phyloP scores from a whole-genome alignment of 2,888 invertebrate genomes.

The Elmis aenea region DNA sequence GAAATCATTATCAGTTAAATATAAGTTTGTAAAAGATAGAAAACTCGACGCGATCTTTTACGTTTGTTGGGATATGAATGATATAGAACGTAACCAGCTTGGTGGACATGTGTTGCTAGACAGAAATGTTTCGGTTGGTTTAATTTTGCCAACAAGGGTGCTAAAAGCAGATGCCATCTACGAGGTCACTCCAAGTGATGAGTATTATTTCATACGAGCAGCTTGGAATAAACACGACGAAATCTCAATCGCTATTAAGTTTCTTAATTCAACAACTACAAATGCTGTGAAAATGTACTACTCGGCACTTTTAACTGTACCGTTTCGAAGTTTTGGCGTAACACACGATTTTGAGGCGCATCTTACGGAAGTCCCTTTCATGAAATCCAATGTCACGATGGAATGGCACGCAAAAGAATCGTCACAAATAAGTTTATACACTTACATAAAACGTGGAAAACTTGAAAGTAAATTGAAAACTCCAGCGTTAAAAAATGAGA shows the following conservation, averaged over 20 bases:
- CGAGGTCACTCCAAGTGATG: constrained; percentile 6
- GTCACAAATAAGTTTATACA: constrained; percentile 6
- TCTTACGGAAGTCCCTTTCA: not conserved
- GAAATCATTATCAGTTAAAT: constrained; percentile 13
- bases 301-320: constrained; percentile 7
- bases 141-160: constrained; percentile 17
- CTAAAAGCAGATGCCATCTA: constrained; percentile 9
- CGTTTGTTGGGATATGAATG: constrained; percentile 21
- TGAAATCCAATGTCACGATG: constrained; percentile 11
- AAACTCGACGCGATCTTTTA: constrained; percentile 6
- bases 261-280: constrained; percentile 8
- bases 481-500: constrained; percentile 17
- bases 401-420: constrained; percentile 18
- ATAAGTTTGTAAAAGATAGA: constrained; percentile 9
- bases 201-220: constrained; percentile 11
- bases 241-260: constrained; percentile 3
- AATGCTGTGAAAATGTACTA: constrained; percentile 4
- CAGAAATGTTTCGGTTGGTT: constrained; percentile 13
- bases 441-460: constrained; percentile 17
- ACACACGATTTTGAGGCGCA: constrained; percentile 11
- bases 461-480: constrained; percentile 17
- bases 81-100: constrained; percentile 11
- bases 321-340: constrained; percentile 19
- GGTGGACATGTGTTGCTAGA: constrained; percentile 18
- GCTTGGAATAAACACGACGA: constrained; percentile 16